phyloP scores from a whole-genome alignment of 30 jellyfish, hydroid and myxozoan species.

The Hydractinia symbiolongicarpus region DNA sequence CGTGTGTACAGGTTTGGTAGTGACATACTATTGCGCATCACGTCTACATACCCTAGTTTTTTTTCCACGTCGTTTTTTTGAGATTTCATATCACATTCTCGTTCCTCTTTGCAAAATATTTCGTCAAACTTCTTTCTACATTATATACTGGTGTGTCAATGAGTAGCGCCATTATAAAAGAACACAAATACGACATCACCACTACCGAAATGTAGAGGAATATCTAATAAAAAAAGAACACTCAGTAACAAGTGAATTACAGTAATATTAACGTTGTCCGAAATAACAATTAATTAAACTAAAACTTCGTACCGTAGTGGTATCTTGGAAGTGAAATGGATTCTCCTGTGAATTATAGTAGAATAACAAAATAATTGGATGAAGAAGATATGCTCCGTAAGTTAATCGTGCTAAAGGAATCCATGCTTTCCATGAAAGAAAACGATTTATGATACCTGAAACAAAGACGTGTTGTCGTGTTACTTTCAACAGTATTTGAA shows the following conservation, averaged over 20 bases:
- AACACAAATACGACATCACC: slow-evolving; percentile 6
- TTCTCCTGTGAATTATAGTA: slow-evolving; percentile 5
- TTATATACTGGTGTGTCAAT: slow-evolving; percentile 19
- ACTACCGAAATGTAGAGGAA: slow-evolving; percentile 2
- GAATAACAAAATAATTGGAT: slow-evolving; percentile 10
- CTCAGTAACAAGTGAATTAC: not conserved
- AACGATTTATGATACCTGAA: not conserved
- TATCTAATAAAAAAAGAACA: not conserved
- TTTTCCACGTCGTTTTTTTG: no score
- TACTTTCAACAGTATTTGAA: no score
- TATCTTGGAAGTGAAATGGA: slow-evolving; percentile 14
- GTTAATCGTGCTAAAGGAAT: slow-evolving; percentile 10
- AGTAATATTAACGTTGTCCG: not conserved
- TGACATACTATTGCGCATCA: no score
- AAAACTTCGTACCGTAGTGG: slow-evolving; percentile 6
- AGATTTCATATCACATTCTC: no score
- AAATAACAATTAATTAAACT: not conserved
- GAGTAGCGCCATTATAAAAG: slow-evolving; percentile 5
- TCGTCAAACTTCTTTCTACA: slow-evolving; percentile 4
- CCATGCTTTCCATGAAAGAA: slow-evolving; percentile 15
- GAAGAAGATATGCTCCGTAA: slow-evolving; percentile 21
- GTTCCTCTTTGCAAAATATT: not conserved
- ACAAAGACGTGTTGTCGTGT: not conserved
- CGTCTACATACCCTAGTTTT: no score
- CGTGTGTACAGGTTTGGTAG: no score